Evolutionary conservation across 1,140 invertebrate genomes (phyloP).

Genomic region (Onthophagus taurus): DNA sequence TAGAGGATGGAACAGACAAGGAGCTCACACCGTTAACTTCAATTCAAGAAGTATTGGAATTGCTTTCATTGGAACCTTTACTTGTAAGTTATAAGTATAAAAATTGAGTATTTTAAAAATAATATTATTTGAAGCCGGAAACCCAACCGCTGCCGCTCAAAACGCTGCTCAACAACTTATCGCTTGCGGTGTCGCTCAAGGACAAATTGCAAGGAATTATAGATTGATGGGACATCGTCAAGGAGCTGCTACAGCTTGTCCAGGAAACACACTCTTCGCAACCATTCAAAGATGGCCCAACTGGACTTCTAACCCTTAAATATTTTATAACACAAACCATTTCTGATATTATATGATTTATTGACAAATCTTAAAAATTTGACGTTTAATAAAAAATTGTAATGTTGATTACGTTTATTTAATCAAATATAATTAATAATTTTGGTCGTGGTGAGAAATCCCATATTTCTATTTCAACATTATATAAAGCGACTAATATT

Average conservation of each 20-base stretch:
- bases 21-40: constrained; percentile 48
- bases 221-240: constrained; percentile 10
- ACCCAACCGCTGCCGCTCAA: not conserved
- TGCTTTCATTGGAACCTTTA: constrained; percentile 58
- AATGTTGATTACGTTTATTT: too few species aligned
- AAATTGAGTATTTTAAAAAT: not conserved
- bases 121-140: not conserved
- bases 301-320: constrained; percentile 1
- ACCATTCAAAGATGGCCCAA: constrained; percentile 4
- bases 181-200: not conserved
- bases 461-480: too few species aligned
- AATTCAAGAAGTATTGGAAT: constrained; percentile 56
- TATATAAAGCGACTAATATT: too few species aligned
- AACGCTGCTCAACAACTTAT: not conserved
- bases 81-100: constrained; percentile 24
- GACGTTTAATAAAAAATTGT: too few species aligned
- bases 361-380: too few species aligned
- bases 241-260: constrained; percentile 4
- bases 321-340: too few species aligned
- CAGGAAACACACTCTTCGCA: constrained; percentile 3
- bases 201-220: not conserved
- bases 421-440: too few species aligned
- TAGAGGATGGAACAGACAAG: constrained; percentile 47
- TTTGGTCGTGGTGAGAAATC: too few species aligned
- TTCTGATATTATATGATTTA: too few species aligned